Evolutionary conservation across 2,797 vertebrate genomes (phyloP), one percentile per base, ranked within the genome.

Genomic region (Oreochromis mossambicus): DNA sequence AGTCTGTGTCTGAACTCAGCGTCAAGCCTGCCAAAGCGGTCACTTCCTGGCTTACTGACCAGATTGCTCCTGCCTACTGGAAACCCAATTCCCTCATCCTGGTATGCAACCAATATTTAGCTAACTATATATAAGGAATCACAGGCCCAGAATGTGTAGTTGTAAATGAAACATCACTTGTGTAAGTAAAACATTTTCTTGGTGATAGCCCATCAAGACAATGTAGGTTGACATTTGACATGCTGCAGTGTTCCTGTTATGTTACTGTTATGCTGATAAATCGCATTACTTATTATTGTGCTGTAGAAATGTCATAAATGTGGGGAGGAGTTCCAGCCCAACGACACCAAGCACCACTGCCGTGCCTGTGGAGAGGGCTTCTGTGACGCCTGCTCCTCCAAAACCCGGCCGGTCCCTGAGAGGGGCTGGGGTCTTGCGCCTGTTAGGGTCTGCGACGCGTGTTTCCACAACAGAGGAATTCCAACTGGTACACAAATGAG

Each of bases 61-160:
- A 99, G 96, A 99, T 99, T 15, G 99, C 98, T 8, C 98, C 99
- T 4, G 91, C 97, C 54, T 99, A 99, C 96, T 99, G 98, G 99
- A 98, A 96, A 93, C 98, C 98, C 81, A 99, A 99, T 95, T 99
- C 98, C 63, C 97, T 98, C 82, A 99, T 99, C 84, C 88, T 97
- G 97, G 99, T 94, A 87, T 8, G 10, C n/a, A 15, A 9, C 43
- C 26, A 41, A 29, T 80, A 54, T 2, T 4, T 34, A 17, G 1
- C 52, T 13, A 34, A 46, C 34, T 15, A 19, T 32, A 24, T 19
- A 50, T 17, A 41, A 55, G 21, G 17, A 26, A 75, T 34, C 10
- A 15, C 17, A 50, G 70, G 63, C 66, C 2, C 12, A 6, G 19
- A 55, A n/a, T 29, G 41, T 70, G 68, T 73, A 70, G 21, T 26